A percentile compares a stretch with the other conserved stretches of the same genome.
Evolutionary conservation across 1,140 invertebrate species (phyloP).

Genomic region (Drosophila sulfurigaster): DNA sequence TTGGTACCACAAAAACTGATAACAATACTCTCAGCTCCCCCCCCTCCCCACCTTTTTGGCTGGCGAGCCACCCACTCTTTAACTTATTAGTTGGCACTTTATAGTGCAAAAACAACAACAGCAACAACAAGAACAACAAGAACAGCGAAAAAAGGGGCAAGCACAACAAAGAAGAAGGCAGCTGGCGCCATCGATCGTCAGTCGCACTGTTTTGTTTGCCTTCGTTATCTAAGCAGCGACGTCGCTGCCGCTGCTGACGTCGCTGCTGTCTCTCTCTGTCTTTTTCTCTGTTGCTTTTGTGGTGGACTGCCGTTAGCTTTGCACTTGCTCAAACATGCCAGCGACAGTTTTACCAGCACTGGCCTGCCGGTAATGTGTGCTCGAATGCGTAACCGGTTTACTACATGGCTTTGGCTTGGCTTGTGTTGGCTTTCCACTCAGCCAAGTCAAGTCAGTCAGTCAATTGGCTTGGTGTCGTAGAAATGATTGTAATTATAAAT

Average conservation of each 20-base stretch:
- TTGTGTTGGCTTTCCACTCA: neutral
- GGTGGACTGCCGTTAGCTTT: neutral
- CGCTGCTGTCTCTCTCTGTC: neutral
- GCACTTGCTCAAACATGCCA: slow-evolving; percentile 13
- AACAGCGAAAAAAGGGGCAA: slow-evolving; percentile 10
- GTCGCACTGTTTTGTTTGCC: slow-evolving; percentile 53
- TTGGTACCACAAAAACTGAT: slow-evolving; percentile 54
- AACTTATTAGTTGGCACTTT: slow-evolving; percentile 30
- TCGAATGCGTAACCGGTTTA: slow-evolving; percentile 46
- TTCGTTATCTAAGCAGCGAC: slow-evolving; percentile 59
- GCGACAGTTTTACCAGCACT: slow-evolving; percentile 41
- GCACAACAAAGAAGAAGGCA: slow-evolving; percentile 53
- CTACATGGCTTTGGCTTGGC: slow-evolving; percentile 1
- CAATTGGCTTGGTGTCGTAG: neutral
- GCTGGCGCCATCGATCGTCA: slow-evolving; percentile 59
- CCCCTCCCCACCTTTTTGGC: slow-evolving; percentile 13
- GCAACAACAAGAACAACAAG: neutral
- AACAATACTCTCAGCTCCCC: slow-evolving; percentile 3
- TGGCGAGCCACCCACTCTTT: slow-evolving; percentile 22
- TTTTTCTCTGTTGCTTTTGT: too few species aligned
- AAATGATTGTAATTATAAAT: slow-evolving; percentile 6
- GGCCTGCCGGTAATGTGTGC: neutral
- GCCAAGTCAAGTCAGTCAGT: neutral
- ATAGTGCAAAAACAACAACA: slow-evolving; percentile 17
- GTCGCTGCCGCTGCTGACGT: slow-evolving; percentile 7